Evolutionary conservation across 2,888 invertebrate genomes (phyloP), one percentile per base, ranked within the genome.

Genomic region (Phymatocera aterrima): DNA sequence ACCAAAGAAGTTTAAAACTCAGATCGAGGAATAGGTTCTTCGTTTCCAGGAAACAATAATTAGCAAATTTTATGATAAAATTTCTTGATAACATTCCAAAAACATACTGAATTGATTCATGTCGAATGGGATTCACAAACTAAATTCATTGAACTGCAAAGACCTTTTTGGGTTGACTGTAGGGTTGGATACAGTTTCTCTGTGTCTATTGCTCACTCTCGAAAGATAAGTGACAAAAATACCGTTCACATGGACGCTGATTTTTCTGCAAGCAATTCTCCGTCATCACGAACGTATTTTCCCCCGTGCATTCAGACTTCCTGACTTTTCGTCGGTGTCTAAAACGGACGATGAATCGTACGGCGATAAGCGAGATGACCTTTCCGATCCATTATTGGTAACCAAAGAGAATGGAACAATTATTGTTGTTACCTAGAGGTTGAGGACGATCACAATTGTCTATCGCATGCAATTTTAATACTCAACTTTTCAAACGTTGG

Each of bases 351-450:
- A 18, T 37, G 34, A 37, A 64, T 64, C 37, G 37, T 37, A 34
- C 37, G 28, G 28, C 57, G 57, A 57, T 57, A 21, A 37, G 61
- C 61, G 18, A 64, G 37, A 64, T 37, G 18, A 31, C 18, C 34
- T 37, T n/a, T 34, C n/a, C 61, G 61, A 64, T 64, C 28, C 60
- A 31, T 31, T 60, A 60, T n/a, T n/a, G 60, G 51, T 51, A n/a
- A 60, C 31, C 60, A n/a, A 24, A 31, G 60, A 60, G 15, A 10
- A 31, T 28, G 60, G 31, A 2, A 2, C 12, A 31, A n/a, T 31
- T 24, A 28, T 31, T 31, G 15, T 60, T 5, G 15, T 24, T 24
- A 21, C 18, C 10, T 51, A 51, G 28, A 12, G 10, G 15, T 46
- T n/a, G 46, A 28, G 28, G 28, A 28, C 15, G 28, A 24, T 57